Conservation (phyloP, 2,888 invertebrate species). For the Dioctria linearis region DNA sequence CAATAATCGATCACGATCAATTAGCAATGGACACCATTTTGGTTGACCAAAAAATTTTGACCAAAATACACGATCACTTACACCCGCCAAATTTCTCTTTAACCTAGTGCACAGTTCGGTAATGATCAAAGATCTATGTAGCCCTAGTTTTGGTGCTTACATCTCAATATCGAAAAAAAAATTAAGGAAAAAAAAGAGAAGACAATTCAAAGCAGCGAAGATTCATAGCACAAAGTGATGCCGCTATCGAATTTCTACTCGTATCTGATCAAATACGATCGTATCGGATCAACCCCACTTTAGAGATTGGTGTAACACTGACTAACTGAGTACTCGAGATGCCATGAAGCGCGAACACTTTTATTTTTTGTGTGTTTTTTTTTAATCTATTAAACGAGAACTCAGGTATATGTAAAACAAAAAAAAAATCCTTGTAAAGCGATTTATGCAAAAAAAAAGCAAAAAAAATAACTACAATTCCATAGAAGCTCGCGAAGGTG, state of each 20-base stretch:
- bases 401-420: constrained; percentile 13
- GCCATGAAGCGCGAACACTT: background rate
- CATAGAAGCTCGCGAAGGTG: background rate
- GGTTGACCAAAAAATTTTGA: constrained; percentile 28
- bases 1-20: constrained; percentile 54
- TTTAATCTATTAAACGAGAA: no score
- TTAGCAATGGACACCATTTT: constrained; percentile 38
- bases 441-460: background rate
- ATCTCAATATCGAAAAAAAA: constrained; percentile 50
- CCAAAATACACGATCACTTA: constrained; percentile 30
- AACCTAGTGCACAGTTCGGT: constrained; percentile 16
- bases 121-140: constrained; percentile 45
- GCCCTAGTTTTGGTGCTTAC: constrained; percentile 49
- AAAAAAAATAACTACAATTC: background rate
- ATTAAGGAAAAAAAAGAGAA: constrained; percentile 15
- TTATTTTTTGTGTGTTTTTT: no score
- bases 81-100: background rate
- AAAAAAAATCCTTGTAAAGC: background rate
- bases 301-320: background rate
- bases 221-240: constrained; percentile 35
- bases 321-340: background rate
- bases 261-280: constrained; percentile 38
- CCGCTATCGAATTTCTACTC: constrained; percentile 42
- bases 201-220: constrained; percentile 26
- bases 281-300: background rate